Base-by-base conservation (phyloP, 2,113 vertebrate species). In the Rhadina sibilatrix region DNA sequence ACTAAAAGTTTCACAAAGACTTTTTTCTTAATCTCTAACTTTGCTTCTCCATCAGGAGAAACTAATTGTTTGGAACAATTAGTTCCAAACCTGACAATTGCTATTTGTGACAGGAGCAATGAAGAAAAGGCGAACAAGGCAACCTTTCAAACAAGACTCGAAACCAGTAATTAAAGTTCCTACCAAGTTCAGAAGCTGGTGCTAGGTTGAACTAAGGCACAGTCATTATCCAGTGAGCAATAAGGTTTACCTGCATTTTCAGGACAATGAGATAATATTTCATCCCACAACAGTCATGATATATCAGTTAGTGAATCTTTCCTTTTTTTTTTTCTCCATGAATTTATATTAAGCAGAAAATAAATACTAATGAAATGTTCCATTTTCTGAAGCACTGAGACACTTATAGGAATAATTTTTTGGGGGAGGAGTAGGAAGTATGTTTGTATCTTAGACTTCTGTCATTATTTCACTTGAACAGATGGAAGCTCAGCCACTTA, bases 401-500 rank as follows among this genome's bases (percentile, higher is more conserved):
- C 89, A 77, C 53, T 74, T 94, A 87, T 3, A 85, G 46, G 37
- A 93, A 70, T 61, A 93, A 49, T 75, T 90, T 57, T 3, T 3
- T 9, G 1, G 15, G 37, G 50, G 61, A 84, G 44, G 70, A 93
- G 70, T 60, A 83, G 82, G 57, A 94, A 79, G 47, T 21, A 31
- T 83, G 33, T 83, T 96, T 85, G n/a, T 69, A 28, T 88, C 82
- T 90, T 49, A 90, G 53, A 66, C 11, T 85, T 66, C 87, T 88
- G 84, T 83, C 38, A 65, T 83, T 87, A 47, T 76, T 60, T 87
- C 31, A 9, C 87, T 86, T 40, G 84, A 90, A 66, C 81, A 86
- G 96, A 87, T 53, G 60, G 77, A 94, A 96, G 57, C 60, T 91
- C 61, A 95, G n/a, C 79, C 54, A 72, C 46, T 75, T 71, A 40